Evolutionary conservation across 2,113 vertebrate genomes (phyloP), one percentile per base, ranked within the genome.

Genomic region (Antennarius striatus): DNA sequence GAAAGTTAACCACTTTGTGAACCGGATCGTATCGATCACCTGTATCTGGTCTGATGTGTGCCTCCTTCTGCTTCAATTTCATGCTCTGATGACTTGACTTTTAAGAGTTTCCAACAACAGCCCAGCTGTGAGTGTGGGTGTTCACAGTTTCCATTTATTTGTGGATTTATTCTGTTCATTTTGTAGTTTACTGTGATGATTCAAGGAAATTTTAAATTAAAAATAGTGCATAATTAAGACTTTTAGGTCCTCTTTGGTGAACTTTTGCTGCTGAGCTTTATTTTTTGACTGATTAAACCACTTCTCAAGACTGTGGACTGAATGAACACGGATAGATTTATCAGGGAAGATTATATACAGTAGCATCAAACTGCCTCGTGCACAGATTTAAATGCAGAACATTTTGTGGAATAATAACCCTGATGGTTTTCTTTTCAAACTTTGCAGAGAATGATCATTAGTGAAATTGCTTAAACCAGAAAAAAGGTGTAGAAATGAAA

Each of bases 1-100:
- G n/a, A 13, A 49, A 17, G 53, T 32, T 57, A 36, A 62, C 62
- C 49, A 32, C 12, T 66, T 56, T 67, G 63, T 69, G 75, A 60
- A 76, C 46, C 62, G 76, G 50, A 73, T 71, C 61, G 61, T 10
- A 48, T 54, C 32, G 52, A 82, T 65, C 76, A 68, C 62, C 75
- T 60, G 36, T 67, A 73, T 63, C 56, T 51, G 10, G 15, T 68
- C 36, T 58, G 13, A 73, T 48, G 56, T 66, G 40, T 10, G 10
- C 43, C 64, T 71, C 28, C 42, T 39, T 57, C 42, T 57, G 56
- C 47, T 50, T 51, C 17, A 14, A 54, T 71, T 73, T 68, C 51
- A 68, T 81, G 68, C 65, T 73, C 68, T 49, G 42, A 59, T 55
- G 74, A 46, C 3, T 6, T 15, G 6, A 40, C 47, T 22, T 36